Percentiles rank a stretch among this genome's conserved stretches.
Evolutionary conservation across 2,113 vertebrate species (phyloP).

Genomic region (Ovibos moschatus): DNA sequence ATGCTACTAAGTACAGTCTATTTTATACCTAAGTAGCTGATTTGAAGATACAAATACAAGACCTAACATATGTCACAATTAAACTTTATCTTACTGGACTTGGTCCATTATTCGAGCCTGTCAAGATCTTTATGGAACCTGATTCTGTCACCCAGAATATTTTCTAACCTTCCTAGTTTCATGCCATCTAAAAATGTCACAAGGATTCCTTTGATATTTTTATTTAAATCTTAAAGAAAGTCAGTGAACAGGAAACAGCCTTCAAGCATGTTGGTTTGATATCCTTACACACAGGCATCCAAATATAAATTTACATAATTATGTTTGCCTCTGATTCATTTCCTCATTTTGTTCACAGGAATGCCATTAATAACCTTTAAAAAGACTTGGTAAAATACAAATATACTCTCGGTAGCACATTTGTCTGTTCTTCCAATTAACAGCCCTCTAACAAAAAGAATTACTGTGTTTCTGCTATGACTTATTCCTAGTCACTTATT

Average conservation of each 20-base stretch:
- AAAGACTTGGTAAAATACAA: conserved; percentile 22
- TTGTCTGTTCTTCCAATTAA: background rate
- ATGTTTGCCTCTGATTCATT: conserved; percentile 26
- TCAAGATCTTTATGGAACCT: conserved; percentile 35
- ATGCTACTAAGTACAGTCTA: background rate
- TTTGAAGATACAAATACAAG: background rate
- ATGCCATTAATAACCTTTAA: conserved; percentile 36
- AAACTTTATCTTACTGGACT: background rate
- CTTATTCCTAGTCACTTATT: background rate
- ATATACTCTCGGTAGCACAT: background rate
- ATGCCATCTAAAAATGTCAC: conserved; percentile 48
- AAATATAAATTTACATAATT: conserved; percentile 52
- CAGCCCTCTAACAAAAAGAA: background rate
- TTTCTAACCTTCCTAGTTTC: conserved; percentile 25
- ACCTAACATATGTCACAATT: conserved; percentile 20
- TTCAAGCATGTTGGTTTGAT: conserved; percentile 31
- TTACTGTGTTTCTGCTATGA: background rate
- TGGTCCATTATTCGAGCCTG: background rate
- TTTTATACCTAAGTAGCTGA: background rate
- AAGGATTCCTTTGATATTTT: conserved; percentile 51
- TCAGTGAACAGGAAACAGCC: conserved; percentile 52
- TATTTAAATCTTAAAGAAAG: conserved; percentile 43
- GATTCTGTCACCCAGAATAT: conserved; percentile 50
- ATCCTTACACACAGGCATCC: conserved; percentile 27
- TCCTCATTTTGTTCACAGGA: conserved; percentile 4